Conservation (phyloP, 2,888 invertebrate species). For the Sturmia bella region DNA sequence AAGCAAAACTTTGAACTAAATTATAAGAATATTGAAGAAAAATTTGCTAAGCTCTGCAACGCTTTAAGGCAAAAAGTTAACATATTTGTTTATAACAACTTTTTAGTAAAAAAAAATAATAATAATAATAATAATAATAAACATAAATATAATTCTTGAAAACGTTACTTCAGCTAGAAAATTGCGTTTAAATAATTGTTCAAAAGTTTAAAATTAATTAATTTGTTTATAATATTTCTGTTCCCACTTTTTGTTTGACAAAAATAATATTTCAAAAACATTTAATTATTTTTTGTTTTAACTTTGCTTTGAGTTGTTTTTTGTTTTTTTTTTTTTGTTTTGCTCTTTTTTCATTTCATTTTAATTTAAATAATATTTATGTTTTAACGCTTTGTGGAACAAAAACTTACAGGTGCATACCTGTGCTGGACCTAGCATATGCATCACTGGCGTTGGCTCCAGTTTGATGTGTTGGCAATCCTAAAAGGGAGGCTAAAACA, state of each 20-base stretch:
- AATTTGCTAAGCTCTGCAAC: constrained; percentile 29
- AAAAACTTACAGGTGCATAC: constrained; percentile 89
- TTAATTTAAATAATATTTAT: constrained; percentile 58
- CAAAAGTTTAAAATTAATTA: constrained; percentile 4
- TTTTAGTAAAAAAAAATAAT: not conserved
- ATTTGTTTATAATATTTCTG: constrained; percentile 70
- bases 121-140: no score
- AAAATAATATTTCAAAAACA: constrained; percentile 57
- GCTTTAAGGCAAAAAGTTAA: constrained; percentile 16
- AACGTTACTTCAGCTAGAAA: constrained; percentile 18
- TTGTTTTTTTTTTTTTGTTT: constrained; percentile 63
- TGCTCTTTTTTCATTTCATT: constrained; percentile 48
- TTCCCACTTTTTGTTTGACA: constrained; percentile 71
- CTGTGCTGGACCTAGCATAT: constrained; percentile 87
- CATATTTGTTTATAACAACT: not conserved
- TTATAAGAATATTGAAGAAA: constrained; percentile 16
- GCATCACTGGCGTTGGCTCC: constrained; percentile 81
- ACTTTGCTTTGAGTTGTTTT: constrained; percentile 53
- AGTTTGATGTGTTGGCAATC: constrained; percentile 85
- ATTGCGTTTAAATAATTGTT: not conserved
- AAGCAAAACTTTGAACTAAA: constrained; percentile 24
- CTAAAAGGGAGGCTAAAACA: constrained; percentile 95
- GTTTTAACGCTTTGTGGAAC: constrained; percentile 78
- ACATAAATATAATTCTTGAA: constrained; percentile 6
- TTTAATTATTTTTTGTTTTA: constrained; percentile 57